phyloP scores from a whole-genome alignment of 2,888 invertebrate genomes.

The Eupithecia pulchellata region DNA sequence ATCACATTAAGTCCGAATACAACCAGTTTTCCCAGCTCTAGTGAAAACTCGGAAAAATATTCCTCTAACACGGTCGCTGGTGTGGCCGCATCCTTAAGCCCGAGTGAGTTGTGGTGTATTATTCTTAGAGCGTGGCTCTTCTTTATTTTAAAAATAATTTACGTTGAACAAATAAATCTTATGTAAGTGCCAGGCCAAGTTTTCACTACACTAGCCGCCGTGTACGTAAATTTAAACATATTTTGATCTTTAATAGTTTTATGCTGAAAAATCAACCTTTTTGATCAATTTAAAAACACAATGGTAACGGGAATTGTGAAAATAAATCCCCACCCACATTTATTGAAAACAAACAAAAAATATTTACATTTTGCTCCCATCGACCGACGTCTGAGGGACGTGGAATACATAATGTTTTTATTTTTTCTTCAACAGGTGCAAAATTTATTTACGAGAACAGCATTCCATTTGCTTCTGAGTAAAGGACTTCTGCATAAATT shows the following conservation, averaged over 20 bases:
- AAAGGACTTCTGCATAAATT: slow-evolving; percentile 23
- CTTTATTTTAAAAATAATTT: slow-evolving; percentile 8
- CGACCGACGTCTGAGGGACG: slow-evolving; percentile 33
- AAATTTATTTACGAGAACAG: slow-evolving; percentile 27
- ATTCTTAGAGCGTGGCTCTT: slow-evolving; percentile 13
- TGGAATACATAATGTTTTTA: slow-evolving; percentile 33
- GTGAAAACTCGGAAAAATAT: slow-evolving; percentile 40
- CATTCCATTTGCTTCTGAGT: slow-evolving; percentile 30
- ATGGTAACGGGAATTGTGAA: neutral
- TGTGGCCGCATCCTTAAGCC: slow-evolving; percentile 38
- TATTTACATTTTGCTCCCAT: slow-evolving; percentile 33
- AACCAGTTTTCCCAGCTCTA: slow-evolving; percentile 14
- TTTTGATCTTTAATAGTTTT: neutral
- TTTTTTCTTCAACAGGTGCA: slow-evolving; percentile 41
- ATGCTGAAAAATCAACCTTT: neutral
- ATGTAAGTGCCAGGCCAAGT: neutral
- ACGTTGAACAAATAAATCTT: slow-evolving; percentile 4
- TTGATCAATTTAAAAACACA: neutral
- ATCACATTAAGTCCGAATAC: neutral
- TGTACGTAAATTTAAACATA: neutral
- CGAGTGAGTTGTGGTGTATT: slow-evolving; percentile 25
- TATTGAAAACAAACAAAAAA: slow-evolving; percentile 16
- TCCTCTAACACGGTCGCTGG: slow-evolving; percentile 18
- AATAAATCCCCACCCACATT: neutral
- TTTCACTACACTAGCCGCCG: slow-evolving; percentile 3